Percentiles rank a stretch among this genome's conserved stretches.
Evolutionary conservation across 2,797 vertebrate genomes (phyloP).

Genomic region (Sciurus vulgaris): DNA sequence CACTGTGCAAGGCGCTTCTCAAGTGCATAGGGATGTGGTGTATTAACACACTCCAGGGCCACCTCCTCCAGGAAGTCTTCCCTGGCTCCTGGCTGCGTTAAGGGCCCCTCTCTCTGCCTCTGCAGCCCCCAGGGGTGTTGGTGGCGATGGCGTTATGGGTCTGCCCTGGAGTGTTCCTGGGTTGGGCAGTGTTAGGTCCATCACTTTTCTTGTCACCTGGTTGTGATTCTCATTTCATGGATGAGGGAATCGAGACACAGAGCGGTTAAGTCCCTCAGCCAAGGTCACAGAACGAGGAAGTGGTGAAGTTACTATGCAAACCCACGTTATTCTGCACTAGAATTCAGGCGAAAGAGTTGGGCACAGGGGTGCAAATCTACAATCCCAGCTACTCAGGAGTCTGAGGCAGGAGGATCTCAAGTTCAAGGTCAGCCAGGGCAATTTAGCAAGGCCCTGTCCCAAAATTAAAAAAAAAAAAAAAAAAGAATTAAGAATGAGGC

Average conservation of each 20-base stretch:
- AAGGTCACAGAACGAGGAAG: neutral
- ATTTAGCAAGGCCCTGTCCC: too few species aligned
- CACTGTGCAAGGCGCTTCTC: neutral
- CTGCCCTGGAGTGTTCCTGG: neutral
- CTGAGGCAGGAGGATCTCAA: too few species aligned
- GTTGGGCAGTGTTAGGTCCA: neutral
- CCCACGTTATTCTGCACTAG: neutral
- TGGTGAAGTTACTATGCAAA: neutral
- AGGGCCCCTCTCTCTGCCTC: neutral
- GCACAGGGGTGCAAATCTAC: too few species aligned
- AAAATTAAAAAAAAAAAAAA: too few species aligned
- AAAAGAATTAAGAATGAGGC: too few species aligned
- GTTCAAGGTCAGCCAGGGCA: too few species aligned
- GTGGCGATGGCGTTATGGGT: neutral
- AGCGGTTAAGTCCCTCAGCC: neutral
- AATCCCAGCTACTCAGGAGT: too few species aligned
- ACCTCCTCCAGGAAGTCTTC: constrained; percentile 12
- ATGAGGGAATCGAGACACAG: neutral
- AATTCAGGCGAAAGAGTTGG: neutral
- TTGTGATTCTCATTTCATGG: neutral
- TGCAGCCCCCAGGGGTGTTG: neutral
- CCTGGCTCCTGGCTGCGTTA: neutral
- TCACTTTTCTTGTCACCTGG: neutral
- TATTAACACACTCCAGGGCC: neutral
- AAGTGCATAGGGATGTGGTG: neutral